Percentiles rank a stretch among this genome's conserved stretches.
Conservation (phyloP, 2,113 vertebrate genomes). For the Merops nubicus region DNA sequence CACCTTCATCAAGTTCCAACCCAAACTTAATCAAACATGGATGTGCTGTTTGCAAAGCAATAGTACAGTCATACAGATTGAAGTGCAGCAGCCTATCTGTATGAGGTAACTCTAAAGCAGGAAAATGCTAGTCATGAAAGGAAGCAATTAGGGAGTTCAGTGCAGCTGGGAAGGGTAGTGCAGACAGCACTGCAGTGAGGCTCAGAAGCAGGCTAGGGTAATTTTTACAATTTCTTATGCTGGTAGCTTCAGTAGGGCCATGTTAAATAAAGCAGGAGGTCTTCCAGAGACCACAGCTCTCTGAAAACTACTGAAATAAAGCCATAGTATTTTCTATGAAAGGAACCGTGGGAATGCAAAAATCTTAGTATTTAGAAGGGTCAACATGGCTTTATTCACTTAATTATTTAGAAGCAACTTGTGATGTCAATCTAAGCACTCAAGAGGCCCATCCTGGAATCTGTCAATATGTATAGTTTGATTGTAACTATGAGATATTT, state of each 20-base stretch:
- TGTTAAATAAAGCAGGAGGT: neutral
- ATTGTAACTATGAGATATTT: neutral
- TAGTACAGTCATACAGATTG: neutral
- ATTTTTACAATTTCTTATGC: neutral
- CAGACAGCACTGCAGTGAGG: neutral
- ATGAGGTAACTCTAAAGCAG: neutral
- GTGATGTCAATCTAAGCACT: neutral
- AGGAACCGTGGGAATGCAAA: neutral
- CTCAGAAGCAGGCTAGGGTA: neutral
- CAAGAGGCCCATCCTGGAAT: neutral
- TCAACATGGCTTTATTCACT: neutral
- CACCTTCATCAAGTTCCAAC: neutral
- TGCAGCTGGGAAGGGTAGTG: neutral
- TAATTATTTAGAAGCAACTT: neutral
- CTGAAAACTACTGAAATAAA: neutral
- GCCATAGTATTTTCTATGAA: neutral
- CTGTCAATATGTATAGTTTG: neutral
- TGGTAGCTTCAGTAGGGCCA: neutral
- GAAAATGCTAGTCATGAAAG: neutral
- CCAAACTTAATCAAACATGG: neutral
- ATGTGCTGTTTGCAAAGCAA: neutral
- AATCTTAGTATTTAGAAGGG: neutral
- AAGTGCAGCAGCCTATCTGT: neutral
- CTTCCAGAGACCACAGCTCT: neutral
- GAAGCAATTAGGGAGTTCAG: neutral